Percentiles rank a stretch among this genome's conserved stretches.
phyloP scores from a whole-genome alignment of 1,140 invertebrate species.

The Manduca sexta region DNA sequence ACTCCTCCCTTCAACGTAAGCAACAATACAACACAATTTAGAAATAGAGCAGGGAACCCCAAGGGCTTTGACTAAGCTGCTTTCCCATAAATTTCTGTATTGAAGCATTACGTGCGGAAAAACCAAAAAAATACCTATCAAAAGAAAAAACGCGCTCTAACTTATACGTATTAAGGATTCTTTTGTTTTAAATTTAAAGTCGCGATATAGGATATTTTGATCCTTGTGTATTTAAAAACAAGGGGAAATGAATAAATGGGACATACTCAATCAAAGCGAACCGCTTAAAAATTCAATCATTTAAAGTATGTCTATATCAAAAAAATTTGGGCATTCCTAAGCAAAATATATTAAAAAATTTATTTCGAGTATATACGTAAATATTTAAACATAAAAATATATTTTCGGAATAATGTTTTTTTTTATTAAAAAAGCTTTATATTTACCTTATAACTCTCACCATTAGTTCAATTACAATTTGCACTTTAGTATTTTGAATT shows the following conservation, averaged over 20 bases:
- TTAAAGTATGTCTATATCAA: too few relatives aligned
- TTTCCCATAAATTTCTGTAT: conserved; percentile 44
- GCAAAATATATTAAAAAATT: too few relatives aligned
- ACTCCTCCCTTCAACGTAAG: conserved; percentile 18
- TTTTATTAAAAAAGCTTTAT: too few relatives aligned
- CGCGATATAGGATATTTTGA: neutral
- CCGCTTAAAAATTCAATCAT: conserved; percentile 9
- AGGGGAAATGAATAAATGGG: conserved; percentile 29
- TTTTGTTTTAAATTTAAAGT: conserved; percentile 10
- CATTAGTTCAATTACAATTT: too few relatives aligned
- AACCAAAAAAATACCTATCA: conserved; percentile 18
- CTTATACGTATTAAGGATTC: conserved; percentile 7
- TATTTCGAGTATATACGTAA: too few relatives aligned
- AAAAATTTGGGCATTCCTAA: too few relatives aligned
- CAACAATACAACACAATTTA: conserved; percentile 38
- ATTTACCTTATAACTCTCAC: too few relatives aligned
- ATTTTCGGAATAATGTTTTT: too few relatives aligned
- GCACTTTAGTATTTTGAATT: too few relatives aligned
- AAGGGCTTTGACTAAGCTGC: conserved; percentile 32
- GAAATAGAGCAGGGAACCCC: conserved; percentile 38
- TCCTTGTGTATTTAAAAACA: conserved; percentile 18
- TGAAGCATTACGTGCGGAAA: conserved; percentile 36
- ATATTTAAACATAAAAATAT: too few relatives aligned
- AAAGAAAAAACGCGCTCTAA: conserved; percentile 10
- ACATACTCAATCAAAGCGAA: conserved; percentile 31